Evolutionary conservation across 2,797 vertebrate genomes (phyloP).

Genomic region (Macrochelys suwanniensis): DNA sequence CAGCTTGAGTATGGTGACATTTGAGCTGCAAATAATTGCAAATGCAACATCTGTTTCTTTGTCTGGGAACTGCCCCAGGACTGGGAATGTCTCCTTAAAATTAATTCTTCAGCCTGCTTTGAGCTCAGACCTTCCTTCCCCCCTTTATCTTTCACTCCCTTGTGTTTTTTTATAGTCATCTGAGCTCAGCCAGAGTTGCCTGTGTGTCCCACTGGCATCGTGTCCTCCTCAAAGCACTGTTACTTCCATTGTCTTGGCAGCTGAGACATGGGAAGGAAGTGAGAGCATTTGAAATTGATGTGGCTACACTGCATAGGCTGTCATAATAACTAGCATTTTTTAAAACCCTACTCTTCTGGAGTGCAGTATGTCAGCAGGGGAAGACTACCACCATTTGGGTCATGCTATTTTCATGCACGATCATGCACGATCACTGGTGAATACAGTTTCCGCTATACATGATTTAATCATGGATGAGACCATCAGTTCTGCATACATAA

Average conservation of each 20-base stretch:
- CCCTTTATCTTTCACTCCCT: not conserved
- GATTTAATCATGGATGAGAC: not conserved
- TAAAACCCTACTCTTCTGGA: not conserved
- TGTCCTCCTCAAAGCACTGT: not conserved
- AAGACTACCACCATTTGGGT: not conserved
- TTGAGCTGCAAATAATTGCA: not conserved
- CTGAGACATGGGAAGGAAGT: not conserved
- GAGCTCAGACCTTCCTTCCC: not conserved
- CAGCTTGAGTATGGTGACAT: not conserved
- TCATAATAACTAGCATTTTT: not conserved
- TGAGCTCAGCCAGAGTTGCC: not conserved
- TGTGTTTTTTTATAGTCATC: not conserved
- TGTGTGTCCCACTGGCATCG: not conserved
- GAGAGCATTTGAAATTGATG: not conserved
- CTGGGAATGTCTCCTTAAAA: not conserved
- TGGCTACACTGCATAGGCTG: not conserved
- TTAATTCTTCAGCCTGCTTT: not conserved
- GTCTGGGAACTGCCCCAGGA: not conserved
- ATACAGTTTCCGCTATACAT: not conserved
- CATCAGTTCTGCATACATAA: not conserved
- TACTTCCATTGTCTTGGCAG: not conserved
- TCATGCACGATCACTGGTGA: not conserved
- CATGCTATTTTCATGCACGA: not conserved
- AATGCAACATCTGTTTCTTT: not conserved
- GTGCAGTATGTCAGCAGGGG: not conserved